These are phyloP conservation scores for Polietes domitor DNA, from an alignment of 2,888 invertebrate genomes.

Conservation along the genomic window DNA sequence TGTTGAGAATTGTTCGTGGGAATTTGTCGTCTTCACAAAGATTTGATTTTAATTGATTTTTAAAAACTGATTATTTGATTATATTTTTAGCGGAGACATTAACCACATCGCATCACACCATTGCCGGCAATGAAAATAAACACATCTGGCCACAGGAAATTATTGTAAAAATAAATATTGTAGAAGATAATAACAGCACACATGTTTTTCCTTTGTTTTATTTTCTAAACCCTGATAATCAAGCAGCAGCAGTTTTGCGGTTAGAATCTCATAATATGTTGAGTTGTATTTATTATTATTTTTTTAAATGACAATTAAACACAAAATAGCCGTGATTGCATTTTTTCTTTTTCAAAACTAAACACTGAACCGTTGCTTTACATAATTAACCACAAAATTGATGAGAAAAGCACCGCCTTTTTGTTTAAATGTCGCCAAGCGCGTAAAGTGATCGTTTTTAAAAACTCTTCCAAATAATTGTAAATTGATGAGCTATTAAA, in stretches of 20 bases:
- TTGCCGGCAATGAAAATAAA: background rate
- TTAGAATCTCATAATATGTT: background rate
- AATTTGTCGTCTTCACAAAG: background rate
- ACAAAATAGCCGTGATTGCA: conserved; percentile 14
- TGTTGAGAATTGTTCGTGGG: no score
- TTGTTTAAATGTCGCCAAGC: background rate
- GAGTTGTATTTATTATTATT: background rate
- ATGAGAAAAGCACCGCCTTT: background rate
- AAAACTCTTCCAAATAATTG: background rate
- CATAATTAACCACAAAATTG: conserved; percentile 65
- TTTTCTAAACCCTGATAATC: background rate
- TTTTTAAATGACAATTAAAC: background rate
- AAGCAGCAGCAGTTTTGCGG: background rate
- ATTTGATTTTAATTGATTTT: no score
- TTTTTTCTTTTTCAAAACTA: background rate
- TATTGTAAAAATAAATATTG: conserved; percentile 10
- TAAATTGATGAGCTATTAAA: conserved; percentile 7
- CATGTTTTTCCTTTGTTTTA: conserved; percentile 7
- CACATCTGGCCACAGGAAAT: conserved; percentile 36
- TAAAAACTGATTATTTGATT: background rate
- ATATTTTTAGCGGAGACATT: conserved; percentile 39
- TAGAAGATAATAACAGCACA: no score
- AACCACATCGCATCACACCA: conserved; percentile 32
- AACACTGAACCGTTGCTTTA: conserved; percentile 46
- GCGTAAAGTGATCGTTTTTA: conserved; percentile 49